Evolutionary conservation across 1,140 invertebrate genomes (phyloP).

Genomic region (Microplitis demolitor): DNA sequence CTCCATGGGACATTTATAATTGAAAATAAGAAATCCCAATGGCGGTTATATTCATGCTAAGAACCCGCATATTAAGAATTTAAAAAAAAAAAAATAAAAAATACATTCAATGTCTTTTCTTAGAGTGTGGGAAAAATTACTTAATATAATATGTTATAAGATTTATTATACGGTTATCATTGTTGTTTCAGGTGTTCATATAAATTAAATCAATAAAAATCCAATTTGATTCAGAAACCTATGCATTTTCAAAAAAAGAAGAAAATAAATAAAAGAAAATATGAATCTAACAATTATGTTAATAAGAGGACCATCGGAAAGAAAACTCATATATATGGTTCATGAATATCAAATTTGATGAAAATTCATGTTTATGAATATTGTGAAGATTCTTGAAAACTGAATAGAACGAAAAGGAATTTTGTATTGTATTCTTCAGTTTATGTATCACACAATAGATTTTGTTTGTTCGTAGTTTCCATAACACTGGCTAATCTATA

Average conservation of each 20-base stretch:
- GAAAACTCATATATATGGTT: background rate
- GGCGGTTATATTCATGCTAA: background rate
- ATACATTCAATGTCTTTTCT: background rate
- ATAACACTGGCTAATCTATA: constrained; percentile 18
- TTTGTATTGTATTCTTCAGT: constrained; percentile 7
- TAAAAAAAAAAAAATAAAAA: background rate
- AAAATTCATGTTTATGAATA: background rate
- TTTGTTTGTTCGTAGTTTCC: constrained; percentile 3
- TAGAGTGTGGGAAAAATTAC: background rate
- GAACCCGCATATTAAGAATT: constrained; percentile 6
- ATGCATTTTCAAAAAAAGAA: background rate
- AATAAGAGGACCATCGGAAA: background rate
- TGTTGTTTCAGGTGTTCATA: background rate
- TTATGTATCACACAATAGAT: constrained; percentile 6
- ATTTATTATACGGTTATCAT: background rate
- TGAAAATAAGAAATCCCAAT: constrained; percentile 6
- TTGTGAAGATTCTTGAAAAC: background rate
- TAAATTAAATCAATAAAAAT: background rate
- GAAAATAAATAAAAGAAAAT: background rate
- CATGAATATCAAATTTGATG: no score
- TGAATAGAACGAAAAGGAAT: background rate
- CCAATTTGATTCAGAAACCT: background rate
- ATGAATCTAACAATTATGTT: background rate
- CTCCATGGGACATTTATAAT: constrained; percentile 9
- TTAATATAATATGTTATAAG: no score